Percentiles rank a stretch among this genome's conserved stretches.
These are phyloP conservation scores for Mallotus villosus DNA, from an alignment of 2,797 vertebrate genomes.

Conservation along the genomic window DNA sequence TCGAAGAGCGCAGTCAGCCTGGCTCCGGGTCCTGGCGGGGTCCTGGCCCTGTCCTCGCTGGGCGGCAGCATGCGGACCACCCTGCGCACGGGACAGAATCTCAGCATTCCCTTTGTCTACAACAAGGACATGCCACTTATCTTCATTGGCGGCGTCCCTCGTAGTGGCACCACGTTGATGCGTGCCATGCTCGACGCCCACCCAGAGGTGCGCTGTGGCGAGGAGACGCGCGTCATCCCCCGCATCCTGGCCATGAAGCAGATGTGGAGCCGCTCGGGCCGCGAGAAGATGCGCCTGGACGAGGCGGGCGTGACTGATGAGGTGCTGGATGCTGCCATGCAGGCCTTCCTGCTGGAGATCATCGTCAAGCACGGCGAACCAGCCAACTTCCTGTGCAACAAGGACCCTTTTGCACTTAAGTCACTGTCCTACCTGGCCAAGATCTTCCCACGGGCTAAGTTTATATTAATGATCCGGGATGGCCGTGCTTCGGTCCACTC, in stretches of 20 bases:
- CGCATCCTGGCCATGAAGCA: conserved; percentile 95
- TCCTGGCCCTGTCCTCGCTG: conserved; percentile 54
- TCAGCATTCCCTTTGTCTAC: conserved; percentile 80
- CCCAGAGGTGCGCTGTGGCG: conserved; percentile 90
- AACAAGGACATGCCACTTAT: conserved; percentile 97
- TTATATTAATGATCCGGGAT: conserved; percentile 94
- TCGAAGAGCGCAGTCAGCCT: conserved; percentile 81
- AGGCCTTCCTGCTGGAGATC: conserved; percentile 93
- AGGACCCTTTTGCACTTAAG: conserved; percentile 97
- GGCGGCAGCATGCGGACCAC: conserved; percentile 72
- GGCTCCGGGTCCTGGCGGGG: conserved; percentile 42
- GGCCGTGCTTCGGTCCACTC: conserved; percentile 95
- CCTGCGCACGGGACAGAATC: conserved; percentile 64
- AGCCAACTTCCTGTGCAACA: conserved; percentile 93
- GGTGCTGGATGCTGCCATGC: conserved; percentile 96
- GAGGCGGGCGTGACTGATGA: conserved; percentile 96
- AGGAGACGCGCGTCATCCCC: conserved; percentile 94
- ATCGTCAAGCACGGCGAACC: conserved; percentile 97
- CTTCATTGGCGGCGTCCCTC: conserved; percentile 94
- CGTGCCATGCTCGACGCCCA: conserved; percentile 97
- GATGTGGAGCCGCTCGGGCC: conserved; percentile 96
- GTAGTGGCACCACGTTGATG: conserved; percentile 96
- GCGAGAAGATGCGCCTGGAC: conserved; percentile 94
- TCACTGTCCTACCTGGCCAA: conserved; percentile 94
- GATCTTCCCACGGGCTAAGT: conserved; percentile 96